Conservation (phyloP, 2,797 vertebrate species). For the Dicrostonyx torquatus region DNA sequence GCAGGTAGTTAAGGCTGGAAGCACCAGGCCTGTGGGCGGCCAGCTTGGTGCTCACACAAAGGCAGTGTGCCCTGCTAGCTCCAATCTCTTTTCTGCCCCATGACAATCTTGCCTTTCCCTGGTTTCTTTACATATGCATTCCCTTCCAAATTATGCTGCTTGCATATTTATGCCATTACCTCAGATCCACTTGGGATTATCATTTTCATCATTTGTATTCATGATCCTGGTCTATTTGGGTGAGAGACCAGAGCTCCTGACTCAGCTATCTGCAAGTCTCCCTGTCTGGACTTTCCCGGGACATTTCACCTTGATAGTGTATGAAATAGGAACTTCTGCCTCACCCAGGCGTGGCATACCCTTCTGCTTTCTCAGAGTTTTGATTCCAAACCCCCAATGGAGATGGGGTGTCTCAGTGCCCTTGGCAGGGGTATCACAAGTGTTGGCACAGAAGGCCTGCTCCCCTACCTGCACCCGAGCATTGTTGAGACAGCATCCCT, state of each 20-base stretch:
- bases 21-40: background rate
- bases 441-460: background rate
- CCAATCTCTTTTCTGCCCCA: background rate
- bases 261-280: background rate
- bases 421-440: fast-evolving
- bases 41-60: background rate
- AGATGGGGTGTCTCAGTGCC: background rate
- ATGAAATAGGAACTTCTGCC: background rate
- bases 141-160: background rate
- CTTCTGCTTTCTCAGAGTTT: background rate
- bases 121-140: slow-evolving; percentile 21
- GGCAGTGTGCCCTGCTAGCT: background rate
- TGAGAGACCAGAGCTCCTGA: background rate
- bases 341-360: background rate
- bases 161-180: background rate
- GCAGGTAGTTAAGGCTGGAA: background rate
- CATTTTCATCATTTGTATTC: background rate
- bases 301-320: background rate
- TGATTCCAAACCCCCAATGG: background rate
- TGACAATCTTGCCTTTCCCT: background rate
- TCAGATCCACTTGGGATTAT: background rate
- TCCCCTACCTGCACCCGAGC: slow-evolving; percentile 81
- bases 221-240: background rate
- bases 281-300: background rate
- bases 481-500: slow-evolving; percentile 87